Evolutionary conservation across 1,140 invertebrate genomes (phyloP), one percentile per base, ranked within the genome.

Genomic region (Zaprionus capensis): DNA sequence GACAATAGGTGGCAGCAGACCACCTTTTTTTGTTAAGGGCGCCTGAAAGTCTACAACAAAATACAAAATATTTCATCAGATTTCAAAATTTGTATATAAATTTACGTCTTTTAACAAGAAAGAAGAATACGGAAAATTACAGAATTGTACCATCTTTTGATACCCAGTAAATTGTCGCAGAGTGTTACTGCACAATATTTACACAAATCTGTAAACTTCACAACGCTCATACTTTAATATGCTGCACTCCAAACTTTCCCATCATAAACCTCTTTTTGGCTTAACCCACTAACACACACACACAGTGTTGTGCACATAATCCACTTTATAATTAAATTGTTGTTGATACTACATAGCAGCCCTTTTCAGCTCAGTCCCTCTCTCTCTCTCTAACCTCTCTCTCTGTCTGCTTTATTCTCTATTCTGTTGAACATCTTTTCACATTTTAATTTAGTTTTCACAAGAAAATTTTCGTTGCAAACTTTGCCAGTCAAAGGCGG

Each of bases 361-460:
- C 34, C 5, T 28, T 36, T 46, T 46, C 49, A 41, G 7, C 20
- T 9, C 5, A 14, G 6, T 28, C 28, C 28, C 28, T 28, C 7
- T 34, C 31, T 34, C 9, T 11, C 31, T 7, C 28, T 2, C 7
- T 9, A 7, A 9, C 41, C 15, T 12, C 28, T 22, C 2, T 5
- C 24, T 22, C 53, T 15, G 15, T 5, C 38, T 4, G 24, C 65
- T 61, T 58, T 51, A 46, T 46, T 46, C 41, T 28, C 44, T 72
- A 17, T 28, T 22, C 20, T 20, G 49, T 58, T 49, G 49, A 57
- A 57, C 51, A 55, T 78, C 70, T 71, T 84, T 84, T 79, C 85
- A 88, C 78, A 90, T 88, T 88, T 81, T 88, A 88, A 88, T 90
- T 90, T 84, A 88, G 84, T 88, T 88, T 87, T 84, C 77, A 67